These are phyloP conservation scores for Toxostoma redivivum DNA, from an alignment of 2,113 vertebrate genomes.

Conservation along the genomic window DNA sequence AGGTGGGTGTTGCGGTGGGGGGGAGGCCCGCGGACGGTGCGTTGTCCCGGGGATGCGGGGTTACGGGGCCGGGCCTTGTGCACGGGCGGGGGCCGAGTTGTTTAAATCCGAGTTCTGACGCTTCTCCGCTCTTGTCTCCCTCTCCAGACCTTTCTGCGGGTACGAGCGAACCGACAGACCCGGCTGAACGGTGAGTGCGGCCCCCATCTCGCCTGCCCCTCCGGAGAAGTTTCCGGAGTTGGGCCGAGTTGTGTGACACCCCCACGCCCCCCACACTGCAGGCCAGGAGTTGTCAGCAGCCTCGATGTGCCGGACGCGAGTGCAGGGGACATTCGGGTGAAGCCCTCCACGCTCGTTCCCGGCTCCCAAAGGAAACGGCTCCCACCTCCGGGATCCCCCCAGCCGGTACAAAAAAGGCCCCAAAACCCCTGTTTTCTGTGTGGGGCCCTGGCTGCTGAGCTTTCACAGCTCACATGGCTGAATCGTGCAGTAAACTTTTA, in stretches of 20 bases:
- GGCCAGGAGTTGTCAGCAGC: background rate
- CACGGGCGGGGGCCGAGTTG: slow-evolving; percentile 74
- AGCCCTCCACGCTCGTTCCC: fast-evolving
- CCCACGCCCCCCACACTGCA: fast-evolving
- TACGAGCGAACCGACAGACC: slow-evolving; percentile 96
- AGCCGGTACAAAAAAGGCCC: fast-evolving
- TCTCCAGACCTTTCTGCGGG: slow-evolving; percentile 94
- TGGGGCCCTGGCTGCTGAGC: background rate
- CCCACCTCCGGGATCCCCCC: fast-evolving
- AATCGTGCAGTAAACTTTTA: background rate
- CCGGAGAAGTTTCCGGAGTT: background rate
- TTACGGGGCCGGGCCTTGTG: background rate
- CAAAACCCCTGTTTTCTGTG: fast-evolving
- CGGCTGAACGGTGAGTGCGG: slow-evolving; percentile 95
- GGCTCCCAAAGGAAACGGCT: fast-evolving
- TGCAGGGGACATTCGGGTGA: fast-evolving
- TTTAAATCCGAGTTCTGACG: slow-evolving; percentile 51
- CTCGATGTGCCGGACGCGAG: background rate
- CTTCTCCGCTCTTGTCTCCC: slow-evolving; percentile 44
- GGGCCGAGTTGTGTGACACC: background rate
- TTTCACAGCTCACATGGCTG: background rate
- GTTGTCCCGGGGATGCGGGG: background rate
- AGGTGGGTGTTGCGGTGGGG: slow-evolving; percentile 75
- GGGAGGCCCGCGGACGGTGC: background rate
- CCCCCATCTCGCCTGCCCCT: background rate